Percentiles rank a stretch among this genome's conserved stretches.
Evolutionary conservation across 2,113 vertebrate genomes (phyloP).

Genomic region (Psilopsiagon aurifrons): DNA sequence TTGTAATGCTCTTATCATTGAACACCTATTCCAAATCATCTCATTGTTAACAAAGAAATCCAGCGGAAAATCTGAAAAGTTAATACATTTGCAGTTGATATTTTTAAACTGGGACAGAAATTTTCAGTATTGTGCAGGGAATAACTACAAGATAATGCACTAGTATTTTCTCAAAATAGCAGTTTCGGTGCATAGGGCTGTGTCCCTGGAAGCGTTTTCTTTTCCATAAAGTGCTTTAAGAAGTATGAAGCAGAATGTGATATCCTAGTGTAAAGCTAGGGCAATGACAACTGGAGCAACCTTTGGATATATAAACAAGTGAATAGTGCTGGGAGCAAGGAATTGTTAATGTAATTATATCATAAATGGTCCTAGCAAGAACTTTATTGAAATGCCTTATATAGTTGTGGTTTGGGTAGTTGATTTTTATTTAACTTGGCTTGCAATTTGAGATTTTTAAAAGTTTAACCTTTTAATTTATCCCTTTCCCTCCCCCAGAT

Average conservation of each 20-base stretch:
- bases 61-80: neutral
- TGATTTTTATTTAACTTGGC: neutral
- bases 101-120: neutral
- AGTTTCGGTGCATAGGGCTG: neutral
- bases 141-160: neutral
- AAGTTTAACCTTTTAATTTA: neutral
- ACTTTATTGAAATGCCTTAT: neutral
- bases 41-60: neutral
- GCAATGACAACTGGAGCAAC: neutral
- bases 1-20: neutral
- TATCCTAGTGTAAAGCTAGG: neutral
- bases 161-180: neutral
- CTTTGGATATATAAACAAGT: neutral
- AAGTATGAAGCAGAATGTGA: neutral
- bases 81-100: neutral
- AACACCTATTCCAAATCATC: neutral
- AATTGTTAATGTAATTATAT: neutral
- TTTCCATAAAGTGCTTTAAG: neutral
- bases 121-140: neutral
- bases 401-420: neutral
- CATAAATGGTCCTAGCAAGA: neutral
- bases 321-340: neutral
- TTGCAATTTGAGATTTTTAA: neutral
- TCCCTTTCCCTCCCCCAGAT: neutral
- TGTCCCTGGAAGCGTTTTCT: neutral